Percentiles rank a stretch among this genome's conserved stretches.
phyloP scores from a whole-genome alignment of 2,888 invertebrate genomes.

The Argyra leucocephala region DNA sequence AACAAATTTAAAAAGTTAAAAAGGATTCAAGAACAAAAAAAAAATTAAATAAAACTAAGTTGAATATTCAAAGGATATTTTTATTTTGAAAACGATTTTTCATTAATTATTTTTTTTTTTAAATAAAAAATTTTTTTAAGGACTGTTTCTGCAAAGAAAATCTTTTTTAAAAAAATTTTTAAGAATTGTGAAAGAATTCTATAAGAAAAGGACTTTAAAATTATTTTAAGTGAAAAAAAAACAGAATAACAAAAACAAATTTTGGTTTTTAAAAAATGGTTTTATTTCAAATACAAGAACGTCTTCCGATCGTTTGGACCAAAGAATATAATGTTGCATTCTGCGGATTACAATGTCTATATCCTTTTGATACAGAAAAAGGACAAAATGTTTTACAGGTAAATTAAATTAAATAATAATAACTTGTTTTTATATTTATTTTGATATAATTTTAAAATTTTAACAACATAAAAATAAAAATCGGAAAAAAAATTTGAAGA shows the following conservation, averaged over 20 bases:
- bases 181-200: background rate
- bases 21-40: too few relatives aligned
- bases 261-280: slow-evolving; percentile 11
- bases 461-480: too few relatives aligned
- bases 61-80: too few relatives aligned
- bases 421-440: too few relatives aligned
- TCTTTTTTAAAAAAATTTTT: background rate
- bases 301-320: slow-evolving; percentile 68
- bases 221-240: background rate
- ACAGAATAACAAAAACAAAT: background rate
- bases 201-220: background rate
- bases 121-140: too few relatives aligned
- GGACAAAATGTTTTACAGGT: slow-evolving; percentile 65
- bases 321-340: slow-evolving; percentile 69
- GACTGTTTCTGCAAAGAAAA: background rate
- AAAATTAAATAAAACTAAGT: too few relatives aligned
- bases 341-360: slow-evolving; percentile 64
- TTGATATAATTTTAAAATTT: too few relatives aligned
- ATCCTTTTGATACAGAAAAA: slow-evolving; percentile 74
- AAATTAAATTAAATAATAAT: too few relatives aligned
- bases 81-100: too few relatives aligned
- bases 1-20: background rate
- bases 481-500: too few relatives aligned
- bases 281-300: slow-evolving; percentile 16
- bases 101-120: too few relatives aligned